Conservation (phyloP, 2,113 vertebrate genomes). For the Nibea albiflora region DNA sequence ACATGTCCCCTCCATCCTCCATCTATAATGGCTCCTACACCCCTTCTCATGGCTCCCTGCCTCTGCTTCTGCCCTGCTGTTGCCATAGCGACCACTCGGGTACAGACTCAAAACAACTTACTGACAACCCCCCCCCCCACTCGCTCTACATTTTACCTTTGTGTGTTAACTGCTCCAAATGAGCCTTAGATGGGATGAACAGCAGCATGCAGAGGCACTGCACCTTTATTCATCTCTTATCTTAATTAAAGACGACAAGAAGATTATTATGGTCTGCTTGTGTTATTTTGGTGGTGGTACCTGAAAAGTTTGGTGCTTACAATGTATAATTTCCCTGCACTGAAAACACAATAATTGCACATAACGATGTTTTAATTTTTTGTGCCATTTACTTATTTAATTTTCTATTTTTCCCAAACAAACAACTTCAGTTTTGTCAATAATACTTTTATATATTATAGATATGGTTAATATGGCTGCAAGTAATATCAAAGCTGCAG, state of each 20-base stretch:
- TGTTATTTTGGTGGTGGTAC: not conserved
- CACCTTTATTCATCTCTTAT: not conserved
- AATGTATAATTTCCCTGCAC: not conserved
- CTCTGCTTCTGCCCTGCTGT: slow-evolving; percentile 66
- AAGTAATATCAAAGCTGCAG: not conserved
- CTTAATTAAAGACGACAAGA: not conserved
- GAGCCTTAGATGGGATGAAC: slow-evolving; percentile 5
- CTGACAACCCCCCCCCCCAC: slow-evolving; percentile 21
- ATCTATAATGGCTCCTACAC: slow-evolving; percentile 50
- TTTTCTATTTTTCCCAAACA: not conserved
- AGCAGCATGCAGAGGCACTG: not conserved
- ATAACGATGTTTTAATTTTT: not conserved
- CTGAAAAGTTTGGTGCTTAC: not conserved
- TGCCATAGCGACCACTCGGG: slow-evolving; percentile 72
- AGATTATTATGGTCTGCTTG: not conserved
- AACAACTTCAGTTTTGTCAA: not conserved
- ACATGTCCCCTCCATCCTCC: slow-evolving; percentile 51
- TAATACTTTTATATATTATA: not conserved
- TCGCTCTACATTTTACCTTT: slow-evolving; percentile 43
- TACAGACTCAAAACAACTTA: slow-evolving; percentile 75
- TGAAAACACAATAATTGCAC: not conserved
- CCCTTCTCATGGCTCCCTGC: slow-evolving; percentile 52
- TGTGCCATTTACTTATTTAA: no score
- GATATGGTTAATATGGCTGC: not conserved
- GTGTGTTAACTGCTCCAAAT: slow-evolving; percentile 42